A percentile compares a stretch with the other conserved stretches of the same genome.
Conservation (phyloP, 2,113 vertebrate species). For the Lasiurus cinereus region DNA sequence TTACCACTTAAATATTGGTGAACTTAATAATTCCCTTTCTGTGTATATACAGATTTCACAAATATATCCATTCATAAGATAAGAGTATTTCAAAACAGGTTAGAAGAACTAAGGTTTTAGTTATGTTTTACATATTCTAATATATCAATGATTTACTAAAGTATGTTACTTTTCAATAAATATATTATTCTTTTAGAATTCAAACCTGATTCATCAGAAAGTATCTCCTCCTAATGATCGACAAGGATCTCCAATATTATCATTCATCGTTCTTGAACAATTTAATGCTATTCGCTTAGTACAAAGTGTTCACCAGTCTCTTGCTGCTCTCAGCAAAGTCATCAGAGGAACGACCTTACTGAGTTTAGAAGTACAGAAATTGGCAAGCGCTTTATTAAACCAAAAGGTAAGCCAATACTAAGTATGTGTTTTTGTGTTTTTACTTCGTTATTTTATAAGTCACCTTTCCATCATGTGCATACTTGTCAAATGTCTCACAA, state of each 20-base stretch:
- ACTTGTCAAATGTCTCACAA: not conserved
- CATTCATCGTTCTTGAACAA: slow-evolving; percentile 94
- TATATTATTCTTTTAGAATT: slow-evolving; percentile 89
- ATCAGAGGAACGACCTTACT: slow-evolving; percentile 95
- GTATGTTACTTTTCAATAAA: slow-evolving; percentile 1
- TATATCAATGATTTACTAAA: not conserved
- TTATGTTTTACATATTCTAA: not conserved
- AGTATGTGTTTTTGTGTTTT: not conserved
- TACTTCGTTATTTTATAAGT: not conserved
- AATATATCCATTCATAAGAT: not conserved
- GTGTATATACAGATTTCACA: not conserved
- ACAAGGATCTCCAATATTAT: slow-evolving; percentile 92
- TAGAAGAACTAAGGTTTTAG: not conserved
- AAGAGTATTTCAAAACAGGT: not conserved
- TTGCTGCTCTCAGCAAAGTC: slow-evolving; percentile 97
- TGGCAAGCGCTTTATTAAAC: slow-evolving; percentile 95
- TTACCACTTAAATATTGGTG: not conserved
- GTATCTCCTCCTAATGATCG: slow-evolving; percentile 92
- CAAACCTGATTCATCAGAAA: slow-evolving; percentile 96
- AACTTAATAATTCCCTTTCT: slow-evolving; percentile 6
- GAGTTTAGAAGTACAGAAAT: slow-evolving; percentile 93
- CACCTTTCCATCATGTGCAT: not conserved
- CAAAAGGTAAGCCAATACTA: slow-evolving; percentile 91
- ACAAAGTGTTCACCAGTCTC: slow-evolving; percentile 96
- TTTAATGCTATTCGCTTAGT: slow-evolving; percentile 95